Conservation (phyloP, 2,888 invertebrate species). For the Microctonus brassicae region DNA sequence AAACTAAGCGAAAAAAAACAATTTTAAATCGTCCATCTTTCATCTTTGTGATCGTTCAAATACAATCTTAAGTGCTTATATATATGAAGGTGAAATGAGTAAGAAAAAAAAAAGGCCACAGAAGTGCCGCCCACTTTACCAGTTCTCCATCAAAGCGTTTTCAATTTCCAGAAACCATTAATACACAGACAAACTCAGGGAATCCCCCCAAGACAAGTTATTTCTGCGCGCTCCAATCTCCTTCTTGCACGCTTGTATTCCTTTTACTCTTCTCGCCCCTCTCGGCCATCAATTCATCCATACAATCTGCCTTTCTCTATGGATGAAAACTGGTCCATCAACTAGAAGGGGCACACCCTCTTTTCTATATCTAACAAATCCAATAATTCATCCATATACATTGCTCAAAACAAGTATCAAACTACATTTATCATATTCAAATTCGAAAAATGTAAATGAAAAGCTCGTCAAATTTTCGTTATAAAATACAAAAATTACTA, state of each 20-base stretch:
- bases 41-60: too few species aligned
- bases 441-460: neutral
- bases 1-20: too few species aligned
- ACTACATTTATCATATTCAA: conserved; percentile 53
- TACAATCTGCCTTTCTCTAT: neutral
- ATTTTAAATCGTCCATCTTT: too few species aligned
- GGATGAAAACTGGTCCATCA: conserved; percentile 40
- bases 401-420: conserved; percentile 34
- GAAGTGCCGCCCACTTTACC: conserved; percentile 45
- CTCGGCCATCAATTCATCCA: conserved; percentile 35
- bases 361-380: conserved; percentile 19
- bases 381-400: neutral
- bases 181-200: conserved; percentile 7
- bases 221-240: conserved; percentile 54
- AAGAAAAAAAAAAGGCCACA: conserved; percentile 26
- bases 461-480: too few species aligned
- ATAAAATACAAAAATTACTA: too few species aligned
- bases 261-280: conserved; percentile 41
- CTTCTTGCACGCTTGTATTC: conserved; percentile 43
- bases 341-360: conserved; percentile 29
- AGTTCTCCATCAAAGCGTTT: conserved; percentile 60
- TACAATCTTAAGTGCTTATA: too few species aligned
- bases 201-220: conserved; percentile 22
- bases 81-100: too few species aligned
- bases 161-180: conserved; percentile 64